Percentiles rank a stretch among this genome's conserved stretches.
Conservation (phyloP, 1,140 invertebrate species). For the Trichogramma pretiosum region DNA sequence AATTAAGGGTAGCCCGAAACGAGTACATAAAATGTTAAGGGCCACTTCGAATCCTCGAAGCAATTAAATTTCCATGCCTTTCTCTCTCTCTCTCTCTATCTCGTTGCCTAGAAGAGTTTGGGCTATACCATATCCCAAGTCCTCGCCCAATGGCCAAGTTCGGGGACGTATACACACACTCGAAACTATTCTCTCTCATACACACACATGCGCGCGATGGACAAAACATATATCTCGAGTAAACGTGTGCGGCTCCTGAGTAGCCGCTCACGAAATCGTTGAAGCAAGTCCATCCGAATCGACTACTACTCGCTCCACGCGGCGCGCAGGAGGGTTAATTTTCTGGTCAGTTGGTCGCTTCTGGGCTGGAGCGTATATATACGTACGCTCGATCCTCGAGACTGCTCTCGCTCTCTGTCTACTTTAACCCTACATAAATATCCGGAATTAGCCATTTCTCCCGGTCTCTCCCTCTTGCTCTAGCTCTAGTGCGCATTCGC, state of each 20-base stretch:
- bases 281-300: conserved; percentile 37
- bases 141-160: background rate
- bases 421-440: conserved; percentile 47
- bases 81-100: conserved; percentile 1
- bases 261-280: conserved; percentile 23
- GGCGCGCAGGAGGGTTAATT: conserved; percentile 49
- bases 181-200: no score
- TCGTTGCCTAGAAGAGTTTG: background rate
- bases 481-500: conserved; percentile 4
- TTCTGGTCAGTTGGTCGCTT: conserved; percentile 50
- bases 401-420: conserved; percentile 40
- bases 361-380: conserved; percentile 44
- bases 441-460: conserved; percentile 49
- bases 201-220: no score
- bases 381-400: conserved; percentile 40
- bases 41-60: conserved; percentile 10
- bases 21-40: no score
- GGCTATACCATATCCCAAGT: conserved; percentile 1
- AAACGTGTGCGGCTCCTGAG: background rate
- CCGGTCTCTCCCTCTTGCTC: conserved; percentile 26
- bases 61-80: conserved; percentile 15
- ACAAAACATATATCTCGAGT: no score
- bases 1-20: no score
- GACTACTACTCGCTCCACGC: no score
- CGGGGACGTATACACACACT: background rate